Percentiles rank a stretch among this genome's conserved stretches.
phyloP scores from a whole-genome alignment of 2,888 invertebrate genomes.

The Pheosia gnoma region DNA sequence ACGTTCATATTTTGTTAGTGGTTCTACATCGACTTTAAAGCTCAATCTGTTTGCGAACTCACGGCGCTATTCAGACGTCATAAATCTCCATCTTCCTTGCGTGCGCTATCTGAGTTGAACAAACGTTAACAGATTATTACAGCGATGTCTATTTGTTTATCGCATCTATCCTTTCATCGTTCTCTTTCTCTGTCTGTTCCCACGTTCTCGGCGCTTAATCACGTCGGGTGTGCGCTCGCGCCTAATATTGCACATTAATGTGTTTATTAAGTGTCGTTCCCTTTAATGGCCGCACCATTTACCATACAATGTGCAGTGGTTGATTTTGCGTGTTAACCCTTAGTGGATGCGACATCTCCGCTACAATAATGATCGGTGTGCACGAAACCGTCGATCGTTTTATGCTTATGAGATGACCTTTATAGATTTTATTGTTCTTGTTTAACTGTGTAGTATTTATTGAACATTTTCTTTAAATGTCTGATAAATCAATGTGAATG shows the following conservation, averaged over 20 bases:
- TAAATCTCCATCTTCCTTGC: background rate
- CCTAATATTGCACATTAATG: conserved; percentile 80
- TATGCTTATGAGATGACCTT: conserved; percentile 20
- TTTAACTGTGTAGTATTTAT: conserved; percentile 22
- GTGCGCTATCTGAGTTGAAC: conserved; percentile 1
- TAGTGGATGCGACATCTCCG: conserved; percentile 60
- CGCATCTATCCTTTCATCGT: conserved; percentile 56
- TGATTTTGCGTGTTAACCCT: conserved; percentile 66
- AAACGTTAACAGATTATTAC: conserved; percentile 12
- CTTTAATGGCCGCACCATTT: conserved; percentile 76
- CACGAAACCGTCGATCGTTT: conserved; percentile 41
- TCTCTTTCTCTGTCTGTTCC: conserved; percentile 69
- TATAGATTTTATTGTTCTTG: conserved; percentile 19
- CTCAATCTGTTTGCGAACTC: background rate
- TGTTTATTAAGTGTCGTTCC: conserved; percentile 80
- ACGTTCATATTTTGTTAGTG: background rate
- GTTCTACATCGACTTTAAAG: background rate
- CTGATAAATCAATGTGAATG: background rate
- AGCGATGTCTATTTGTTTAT: conserved; percentile 44
- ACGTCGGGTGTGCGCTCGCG: conserved; percentile 71
- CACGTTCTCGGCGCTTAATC: conserved; percentile 77
- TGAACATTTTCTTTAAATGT: conserved; percentile 1
- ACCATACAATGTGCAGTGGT: conserved; percentile 76
- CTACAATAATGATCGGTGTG: conserved; percentile 49
- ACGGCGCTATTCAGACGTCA: background rate